phyloP scores from a whole-genome alignment of 1,140 invertebrate species.

The Orchestia grillus region DNA sequence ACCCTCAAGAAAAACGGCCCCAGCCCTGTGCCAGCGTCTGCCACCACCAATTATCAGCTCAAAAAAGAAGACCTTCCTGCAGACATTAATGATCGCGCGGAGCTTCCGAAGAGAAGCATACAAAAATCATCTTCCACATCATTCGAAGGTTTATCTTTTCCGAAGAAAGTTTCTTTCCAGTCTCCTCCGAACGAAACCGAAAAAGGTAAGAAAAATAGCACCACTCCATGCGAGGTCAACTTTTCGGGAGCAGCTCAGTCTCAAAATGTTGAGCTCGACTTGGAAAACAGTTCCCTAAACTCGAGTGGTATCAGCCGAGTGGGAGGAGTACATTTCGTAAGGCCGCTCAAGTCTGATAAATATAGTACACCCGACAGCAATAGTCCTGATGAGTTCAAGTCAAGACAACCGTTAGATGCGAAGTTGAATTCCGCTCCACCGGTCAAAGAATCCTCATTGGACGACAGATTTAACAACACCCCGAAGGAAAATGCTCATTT shows the following conservation, averaged over 20 bases:
- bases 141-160: constrained; percentile 7
- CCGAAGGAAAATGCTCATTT: neutral
- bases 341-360: neutral
- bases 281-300: neutral
- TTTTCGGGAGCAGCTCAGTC: neutral
- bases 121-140: neutral
- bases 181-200: neutral
- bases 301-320: neutral
- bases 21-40: neutral
- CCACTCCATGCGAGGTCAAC: neutral
- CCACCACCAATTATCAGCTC: neutral
- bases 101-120: neutral
- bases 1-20: neutral
- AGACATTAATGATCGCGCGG: neutral
- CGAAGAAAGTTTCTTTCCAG: neutral
- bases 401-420: neutral
- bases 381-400: neutral
- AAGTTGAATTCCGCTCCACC: neutral
- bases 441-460: neutral
- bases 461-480: neutral
- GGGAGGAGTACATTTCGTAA: neutral
- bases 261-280: neutral
- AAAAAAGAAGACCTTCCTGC: neutral
- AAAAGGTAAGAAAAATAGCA: neutral
- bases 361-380: neutral